phyloP scores from a whole-genome alignment of 2,888 invertebrate species.

The Epinotia demarniana region DNA sequence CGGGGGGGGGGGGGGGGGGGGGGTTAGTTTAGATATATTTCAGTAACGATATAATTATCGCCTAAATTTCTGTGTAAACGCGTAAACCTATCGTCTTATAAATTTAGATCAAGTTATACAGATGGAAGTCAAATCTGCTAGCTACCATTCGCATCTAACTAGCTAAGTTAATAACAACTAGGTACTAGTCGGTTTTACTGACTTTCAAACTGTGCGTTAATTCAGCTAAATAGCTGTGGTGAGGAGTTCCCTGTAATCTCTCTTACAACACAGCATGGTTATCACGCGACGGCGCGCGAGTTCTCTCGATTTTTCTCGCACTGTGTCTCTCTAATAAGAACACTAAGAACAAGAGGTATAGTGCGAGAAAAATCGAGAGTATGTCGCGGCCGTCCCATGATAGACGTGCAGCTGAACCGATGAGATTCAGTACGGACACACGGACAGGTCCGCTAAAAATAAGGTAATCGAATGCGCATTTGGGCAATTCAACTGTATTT shows the following conservation, averaged over 20 bases:
- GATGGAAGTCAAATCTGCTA: constrained; percentile 18
- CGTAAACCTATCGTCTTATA: not conserved
- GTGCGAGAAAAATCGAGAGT: no score
- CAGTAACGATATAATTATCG: not conserved
- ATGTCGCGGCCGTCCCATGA: no score
- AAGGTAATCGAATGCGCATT: no score
- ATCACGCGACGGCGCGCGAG: no score
- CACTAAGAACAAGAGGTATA: no score
- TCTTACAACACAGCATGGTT: not conserved
- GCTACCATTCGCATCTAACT: constrained; percentile 30
- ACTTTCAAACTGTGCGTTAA: constrained; percentile 7
- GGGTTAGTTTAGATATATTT: no score
- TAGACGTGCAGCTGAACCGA: no score
- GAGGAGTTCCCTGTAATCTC: not conserved
- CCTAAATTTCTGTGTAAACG: not conserved
- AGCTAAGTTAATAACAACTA: constrained; percentile 37
- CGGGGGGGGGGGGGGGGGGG: no score
- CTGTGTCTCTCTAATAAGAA: no score
- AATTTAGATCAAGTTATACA: constrained; percentile 6
- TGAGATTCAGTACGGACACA: not conserved
- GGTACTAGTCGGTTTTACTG: constrained; percentile 20
- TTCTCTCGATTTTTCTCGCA: no score
- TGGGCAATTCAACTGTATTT: no score
- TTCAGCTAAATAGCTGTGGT: not conserved
- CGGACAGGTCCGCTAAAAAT: no score